These are phyloP conservation scores for Saccostrea echinata DNA, from an alignment of 1,140 invertebrate genomes.

Conservation along the genomic window DNA sequence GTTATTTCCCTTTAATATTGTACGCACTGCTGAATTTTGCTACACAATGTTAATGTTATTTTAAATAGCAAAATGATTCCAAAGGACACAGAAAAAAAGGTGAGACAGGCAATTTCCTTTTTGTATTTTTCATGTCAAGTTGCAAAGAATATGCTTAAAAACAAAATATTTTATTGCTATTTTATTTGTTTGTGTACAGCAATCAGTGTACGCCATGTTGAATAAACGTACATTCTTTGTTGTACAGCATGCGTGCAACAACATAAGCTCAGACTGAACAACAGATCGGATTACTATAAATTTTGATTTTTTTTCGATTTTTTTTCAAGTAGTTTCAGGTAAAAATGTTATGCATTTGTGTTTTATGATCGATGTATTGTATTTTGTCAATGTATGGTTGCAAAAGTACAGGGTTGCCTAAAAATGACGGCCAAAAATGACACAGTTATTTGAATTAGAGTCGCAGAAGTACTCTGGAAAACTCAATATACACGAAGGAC, in stretches of 20 bases:
- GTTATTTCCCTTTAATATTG: conserved; percentile 15
- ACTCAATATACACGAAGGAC: too few species aligned
- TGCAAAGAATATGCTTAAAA: conserved; percentile 15
- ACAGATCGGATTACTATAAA: background rate
- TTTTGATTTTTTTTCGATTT: too few species aligned
- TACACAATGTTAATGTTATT: background rate
- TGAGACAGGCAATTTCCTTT: background rate
- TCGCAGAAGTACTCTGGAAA: too few species aligned
- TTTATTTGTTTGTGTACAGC: background rate
- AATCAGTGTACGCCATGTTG: conserved; percentile 32
- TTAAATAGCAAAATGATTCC: background rate
- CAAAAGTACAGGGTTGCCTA: background rate
- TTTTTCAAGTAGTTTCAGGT: background rate
- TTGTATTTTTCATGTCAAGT: background rate
- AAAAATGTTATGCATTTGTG: background rate
- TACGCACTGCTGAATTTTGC: conserved; percentile 33
- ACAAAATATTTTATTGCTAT: background rate
- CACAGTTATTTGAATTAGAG: too few species aligned
- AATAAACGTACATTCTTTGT: conserved; percentile 36
- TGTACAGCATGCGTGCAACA: background rate
- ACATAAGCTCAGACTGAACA: background rate
- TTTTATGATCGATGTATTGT: background rate
- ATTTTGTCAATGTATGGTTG: background rate
- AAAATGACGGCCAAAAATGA: background rate
- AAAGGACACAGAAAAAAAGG: background rate